These are phyloP conservation scores for Hoplostethus atlanticus DNA, from an alignment of 2,797 vertebrate species.

Conservation along the genomic window DNA sequence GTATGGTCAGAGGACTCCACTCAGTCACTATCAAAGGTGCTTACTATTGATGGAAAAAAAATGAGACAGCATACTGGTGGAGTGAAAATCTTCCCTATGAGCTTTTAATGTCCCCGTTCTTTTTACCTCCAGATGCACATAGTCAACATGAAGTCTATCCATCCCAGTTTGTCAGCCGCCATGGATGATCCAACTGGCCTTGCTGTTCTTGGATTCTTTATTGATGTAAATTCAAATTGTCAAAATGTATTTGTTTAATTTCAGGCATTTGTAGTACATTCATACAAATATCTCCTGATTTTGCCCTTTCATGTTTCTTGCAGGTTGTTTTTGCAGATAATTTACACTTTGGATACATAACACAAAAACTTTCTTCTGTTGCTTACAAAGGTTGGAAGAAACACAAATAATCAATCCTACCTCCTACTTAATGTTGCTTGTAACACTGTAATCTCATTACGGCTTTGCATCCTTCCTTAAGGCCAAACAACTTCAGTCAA, in stretches of 20 bases:
- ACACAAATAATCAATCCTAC: neutral
- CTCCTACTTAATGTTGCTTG: conserved; percentile 4
- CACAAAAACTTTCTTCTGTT: conserved; percentile 83
- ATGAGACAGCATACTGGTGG: neutral
- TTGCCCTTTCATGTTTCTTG: neutral
- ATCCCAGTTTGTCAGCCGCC: conserved; percentile 82
- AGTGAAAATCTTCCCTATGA: conserved; percentile 6
- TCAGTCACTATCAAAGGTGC: conserved; percentile 16
- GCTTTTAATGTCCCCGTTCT: conserved; percentile 18
- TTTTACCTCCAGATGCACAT: conserved; percentile 85
- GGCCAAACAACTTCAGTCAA: conserved; percentile 73
- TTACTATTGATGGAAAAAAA: neutral
- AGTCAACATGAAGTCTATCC: conserved; percentile 87
- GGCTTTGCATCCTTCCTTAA: conserved; percentile 60
- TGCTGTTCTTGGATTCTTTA: conserved; percentile 88
- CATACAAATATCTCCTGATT: neutral
- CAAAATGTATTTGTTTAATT: no score
- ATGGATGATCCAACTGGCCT: conserved; percentile 84
- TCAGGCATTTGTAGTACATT: neutral
- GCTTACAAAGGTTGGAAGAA: conserved; percentile 80
- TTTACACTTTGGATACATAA: conserved; percentile 85
- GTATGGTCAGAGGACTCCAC: conserved; percentile 65
- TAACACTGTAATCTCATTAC: neutral
- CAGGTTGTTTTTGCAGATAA: conserved; percentile 88
- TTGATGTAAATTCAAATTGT: conserved; percentile 78